phyloP scores from a whole-genome alignment of 1,140 invertebrate genomes.

The Lucilia sericata region DNA sequence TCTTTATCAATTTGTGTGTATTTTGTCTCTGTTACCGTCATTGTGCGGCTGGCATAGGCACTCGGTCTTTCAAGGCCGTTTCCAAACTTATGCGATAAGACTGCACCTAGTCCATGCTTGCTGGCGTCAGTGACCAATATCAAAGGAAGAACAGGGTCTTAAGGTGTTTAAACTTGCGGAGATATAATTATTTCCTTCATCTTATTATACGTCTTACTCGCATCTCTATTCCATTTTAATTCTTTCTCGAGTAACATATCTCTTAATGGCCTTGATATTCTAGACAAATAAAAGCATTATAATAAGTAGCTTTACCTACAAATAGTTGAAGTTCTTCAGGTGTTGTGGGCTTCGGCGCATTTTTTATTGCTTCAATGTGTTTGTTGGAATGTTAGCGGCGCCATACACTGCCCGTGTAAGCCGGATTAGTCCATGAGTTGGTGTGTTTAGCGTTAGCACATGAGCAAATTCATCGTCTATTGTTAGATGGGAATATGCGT shows the following conservation, averaged over 20 bases:
- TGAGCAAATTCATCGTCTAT: constrained; percentile 46
- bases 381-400: constrained; percentile 49
- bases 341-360: constrained; percentile 45
- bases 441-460: constrained; percentile 48
- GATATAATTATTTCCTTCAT: constrained; percentile 35
- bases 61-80: constrained; percentile 19
- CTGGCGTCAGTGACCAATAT: constrained; percentile 32
- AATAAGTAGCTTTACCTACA: constrained; percentile 33
- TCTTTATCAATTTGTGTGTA: constrained; percentile 70
- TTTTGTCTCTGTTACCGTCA: constrained; percentile 67
- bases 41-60: constrained; percentile 45
- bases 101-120: constrained; percentile 1
- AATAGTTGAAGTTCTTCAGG: constrained; percentile 39
- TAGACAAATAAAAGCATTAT: constrained; percentile 24
- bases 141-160: constrained; percentile 34
- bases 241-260: constrained; percentile 29
- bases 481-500: constrained; percentile 31
- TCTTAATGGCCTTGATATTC: constrained; percentile 9
- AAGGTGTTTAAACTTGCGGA: constrained; percentile 36
- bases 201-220: constrained; percentile 25
- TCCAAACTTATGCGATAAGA: constrained; percentile 2
- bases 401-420: constrained; percentile 50
- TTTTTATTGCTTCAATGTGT: constrained; percentile 58
- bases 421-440: constrained; percentile 56
- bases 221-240: constrained; percentile 28